Percentiles rank a stretch among this genome's conserved stretches.
Conservation (phyloP, 2,797 vertebrate species). For the Pterois miles region DNA sequence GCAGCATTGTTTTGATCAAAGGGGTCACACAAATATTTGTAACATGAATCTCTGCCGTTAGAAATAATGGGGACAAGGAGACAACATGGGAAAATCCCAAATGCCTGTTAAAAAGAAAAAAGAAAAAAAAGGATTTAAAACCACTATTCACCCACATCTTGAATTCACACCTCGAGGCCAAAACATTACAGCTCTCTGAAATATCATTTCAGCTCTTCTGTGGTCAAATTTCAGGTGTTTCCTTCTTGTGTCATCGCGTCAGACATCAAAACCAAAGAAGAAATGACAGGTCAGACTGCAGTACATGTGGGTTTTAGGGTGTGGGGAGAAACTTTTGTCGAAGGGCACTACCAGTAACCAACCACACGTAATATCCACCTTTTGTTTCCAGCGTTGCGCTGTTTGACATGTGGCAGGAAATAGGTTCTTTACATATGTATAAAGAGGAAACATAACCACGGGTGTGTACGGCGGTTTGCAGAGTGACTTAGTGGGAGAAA, state of each 20-base stretch:
- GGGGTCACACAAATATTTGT: constrained; percentile 52
- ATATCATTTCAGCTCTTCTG: constrained; percentile 16
- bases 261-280: constrained; percentile 37
- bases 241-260: constrained; percentile 46
- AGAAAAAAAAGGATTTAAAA: constrained; percentile 22
- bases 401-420: constrained; percentile 80
- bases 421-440: constrained; percentile 63
- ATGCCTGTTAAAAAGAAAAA: not conserved
- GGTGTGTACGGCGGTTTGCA: constrained; percentile 10
- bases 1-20: constrained; percentile 66
- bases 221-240: constrained; percentile 63
- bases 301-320: constrained; percentile 57
- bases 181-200: constrained; percentile 8
- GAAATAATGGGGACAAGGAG: constrained; percentile 32
- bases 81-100: constrained; percentile 62
- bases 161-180: not conserved
- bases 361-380: constrained; percentile 82
- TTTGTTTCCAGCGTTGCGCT: constrained; percentile 79
- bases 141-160: constrained; percentile 7
- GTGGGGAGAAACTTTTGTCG: constrained; percentile 54
- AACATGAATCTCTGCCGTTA: constrained; percentile 46
- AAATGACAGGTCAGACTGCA: constrained; percentile 21
- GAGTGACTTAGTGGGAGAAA: constrained; percentile 24
- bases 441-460: constrained; percentile 62
- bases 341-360: constrained; percentile 58